Evolutionary conservation across 2,113 vertebrate genomes (phyloP).

Genomic region (Dolichotis patagonum): DNA sequence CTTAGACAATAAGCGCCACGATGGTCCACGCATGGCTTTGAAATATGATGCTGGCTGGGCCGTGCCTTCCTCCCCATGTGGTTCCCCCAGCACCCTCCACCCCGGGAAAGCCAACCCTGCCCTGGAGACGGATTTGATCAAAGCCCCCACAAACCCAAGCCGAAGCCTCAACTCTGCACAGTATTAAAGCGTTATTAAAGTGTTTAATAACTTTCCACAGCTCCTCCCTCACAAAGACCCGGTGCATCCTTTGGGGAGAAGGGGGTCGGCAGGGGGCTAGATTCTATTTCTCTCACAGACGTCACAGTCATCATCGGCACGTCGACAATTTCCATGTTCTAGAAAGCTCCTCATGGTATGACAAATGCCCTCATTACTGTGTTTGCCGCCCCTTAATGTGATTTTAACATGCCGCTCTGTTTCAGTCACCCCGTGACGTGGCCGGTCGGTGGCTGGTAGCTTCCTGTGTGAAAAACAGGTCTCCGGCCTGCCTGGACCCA

Average conservation of each 20-base stretch:
- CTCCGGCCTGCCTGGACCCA: constrained; percentile 38
- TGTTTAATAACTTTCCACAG: constrained; percentile 55
- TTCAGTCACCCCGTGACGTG: neutral
- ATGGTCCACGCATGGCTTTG: constrained; percentile 6
- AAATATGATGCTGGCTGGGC: constrained; percentile 51
- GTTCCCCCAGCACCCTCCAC: neutral
- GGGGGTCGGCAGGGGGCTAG: neutral
- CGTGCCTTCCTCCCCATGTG: neutral
- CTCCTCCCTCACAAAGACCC: neutral
- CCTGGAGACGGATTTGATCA: constrained; percentile 62
- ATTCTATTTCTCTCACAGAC: constrained; percentile 54
- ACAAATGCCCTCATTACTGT: constrained; percentile 56
- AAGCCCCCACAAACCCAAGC: constrained; percentile 63
- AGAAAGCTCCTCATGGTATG: constrained; percentile 68
- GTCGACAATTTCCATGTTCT: constrained; percentile 65
- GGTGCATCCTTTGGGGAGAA: neutral
- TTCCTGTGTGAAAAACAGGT: constrained; percentile 36
- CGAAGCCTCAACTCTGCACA: constrained; percentile 44
- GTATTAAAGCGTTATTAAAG: constrained; percentile 77
- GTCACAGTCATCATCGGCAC: constrained; percentile 55
- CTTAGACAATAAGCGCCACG: neutral
- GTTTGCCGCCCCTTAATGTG: constrained; percentile 50
- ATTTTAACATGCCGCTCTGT: constrained; percentile 14
- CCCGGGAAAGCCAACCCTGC: neutral
- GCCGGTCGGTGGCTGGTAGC: neutral